Evolutionary conservation across 2,113 vertebrate species (phyloP).

Genomic region (Pluvianellus socialis): DNA sequence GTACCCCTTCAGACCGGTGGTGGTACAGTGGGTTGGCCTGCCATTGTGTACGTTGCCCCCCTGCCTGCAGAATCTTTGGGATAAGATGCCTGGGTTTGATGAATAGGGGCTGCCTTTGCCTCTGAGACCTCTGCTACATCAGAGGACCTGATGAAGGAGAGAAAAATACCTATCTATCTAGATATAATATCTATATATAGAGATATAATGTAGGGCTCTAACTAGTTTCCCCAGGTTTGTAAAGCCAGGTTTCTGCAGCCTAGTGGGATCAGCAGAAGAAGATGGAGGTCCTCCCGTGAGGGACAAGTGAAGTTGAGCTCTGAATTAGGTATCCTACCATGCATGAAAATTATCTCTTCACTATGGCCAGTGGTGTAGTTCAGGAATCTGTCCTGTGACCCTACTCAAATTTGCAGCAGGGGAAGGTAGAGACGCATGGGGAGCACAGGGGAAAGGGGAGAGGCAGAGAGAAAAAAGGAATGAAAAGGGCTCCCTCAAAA

Average conservation of each 20-base stretch:
- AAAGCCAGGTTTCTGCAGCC: not conserved
- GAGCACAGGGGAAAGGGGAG: not conserved
- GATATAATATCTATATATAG: too few species aligned
- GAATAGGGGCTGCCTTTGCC: not conserved
- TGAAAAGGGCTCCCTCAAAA: not conserved
- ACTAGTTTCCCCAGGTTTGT: not conserved
- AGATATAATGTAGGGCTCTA: not conserved
- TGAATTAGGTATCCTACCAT: not conserved
- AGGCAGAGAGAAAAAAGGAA: not conserved
- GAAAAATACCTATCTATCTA: not conserved
- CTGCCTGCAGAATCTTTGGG: too few species aligned
- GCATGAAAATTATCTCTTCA: not conserved
- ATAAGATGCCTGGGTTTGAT: not conserved
- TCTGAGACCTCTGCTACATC: not conserved
- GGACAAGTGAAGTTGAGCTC: not conserved
- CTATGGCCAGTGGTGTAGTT: not conserved
- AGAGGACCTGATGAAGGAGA: not conserved
- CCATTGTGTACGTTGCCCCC: too few species aligned
- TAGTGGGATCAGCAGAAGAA: not conserved
- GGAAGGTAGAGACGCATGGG: not conserved
- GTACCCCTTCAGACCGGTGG: not conserved
- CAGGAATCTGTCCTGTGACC: not conserved
- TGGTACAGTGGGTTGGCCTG: not conserved
- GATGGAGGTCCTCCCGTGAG: not conserved
- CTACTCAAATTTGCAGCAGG: not conserved